phyloP scores from a whole-genome alignment of 2,797 vertebrate genomes.

The Pitangus sulphuratus region DNA sequence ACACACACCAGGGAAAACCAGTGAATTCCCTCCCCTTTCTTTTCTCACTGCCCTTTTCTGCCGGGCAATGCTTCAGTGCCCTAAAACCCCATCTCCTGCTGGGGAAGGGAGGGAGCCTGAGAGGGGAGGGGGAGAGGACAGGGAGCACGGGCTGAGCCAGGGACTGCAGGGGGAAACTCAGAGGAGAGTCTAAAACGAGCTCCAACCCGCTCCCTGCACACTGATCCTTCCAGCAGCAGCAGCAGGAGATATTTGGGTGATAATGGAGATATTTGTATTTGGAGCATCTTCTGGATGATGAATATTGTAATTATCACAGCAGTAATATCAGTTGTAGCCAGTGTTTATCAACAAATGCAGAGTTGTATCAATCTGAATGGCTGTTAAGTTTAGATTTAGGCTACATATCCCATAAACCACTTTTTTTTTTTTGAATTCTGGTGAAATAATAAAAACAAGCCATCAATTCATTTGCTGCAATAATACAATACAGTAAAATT shows the following conservation, averaged over 20 bases:
- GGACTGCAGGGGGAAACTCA: neutral
- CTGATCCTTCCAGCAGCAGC: neutral
- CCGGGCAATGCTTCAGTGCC: neutral
- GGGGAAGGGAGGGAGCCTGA: neutral
- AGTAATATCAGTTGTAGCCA: neutral
- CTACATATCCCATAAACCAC: neutral
- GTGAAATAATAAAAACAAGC: neutral
- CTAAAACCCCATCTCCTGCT: rapidly evolving
- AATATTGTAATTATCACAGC: neutral
- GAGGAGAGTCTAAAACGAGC: neutral
- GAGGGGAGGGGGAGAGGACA: neutral
- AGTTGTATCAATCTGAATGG: neutral
- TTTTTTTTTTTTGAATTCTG: neutral
- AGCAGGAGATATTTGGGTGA: neutral
- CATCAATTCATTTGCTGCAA: neutral
- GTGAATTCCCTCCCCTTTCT: neutral
- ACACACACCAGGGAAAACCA: neutral
- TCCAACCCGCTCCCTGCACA: neutral
- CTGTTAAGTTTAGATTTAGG: neutral
- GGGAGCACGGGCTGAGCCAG: neutral
- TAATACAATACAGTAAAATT: neutral
- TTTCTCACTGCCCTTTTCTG: neutral
- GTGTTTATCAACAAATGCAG: neutral
- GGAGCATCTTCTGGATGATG: neutral
- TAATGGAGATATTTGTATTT: neutral